Evolutionary conservation across 2,888 invertebrate genomes (phyloP).

Genomic region (Brachylomia viminalis): DNA sequence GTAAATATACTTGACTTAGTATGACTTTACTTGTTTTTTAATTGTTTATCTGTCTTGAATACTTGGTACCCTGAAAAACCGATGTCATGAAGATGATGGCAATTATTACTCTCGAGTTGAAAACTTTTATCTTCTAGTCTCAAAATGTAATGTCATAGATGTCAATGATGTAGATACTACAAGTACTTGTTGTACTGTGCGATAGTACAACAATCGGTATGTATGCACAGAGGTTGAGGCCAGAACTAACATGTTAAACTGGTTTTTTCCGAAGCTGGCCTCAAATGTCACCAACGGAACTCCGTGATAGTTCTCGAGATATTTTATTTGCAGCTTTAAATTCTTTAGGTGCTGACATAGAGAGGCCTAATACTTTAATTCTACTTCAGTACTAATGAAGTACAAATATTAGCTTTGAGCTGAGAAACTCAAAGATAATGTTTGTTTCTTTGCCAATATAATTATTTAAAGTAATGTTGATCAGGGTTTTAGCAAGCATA

Average conservation of each 20-base stretch:
- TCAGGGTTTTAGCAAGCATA: background rate
- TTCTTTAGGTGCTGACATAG: background rate
- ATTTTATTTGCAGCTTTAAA: conserved; percentile 34
- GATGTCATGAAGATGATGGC: background rate
- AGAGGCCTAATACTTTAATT: background rate
- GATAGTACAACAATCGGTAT: conserved; percentile 19
- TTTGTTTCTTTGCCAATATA: conserved; percentile 1
- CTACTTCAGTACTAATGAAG: conserved; percentile 12
- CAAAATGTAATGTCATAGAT: background rate
- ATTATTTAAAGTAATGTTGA: background rate
- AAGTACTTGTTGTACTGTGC: background rate
- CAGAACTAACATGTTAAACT: conserved; percentile 52
- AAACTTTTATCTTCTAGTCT: background rate
- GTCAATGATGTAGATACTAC: background rate
- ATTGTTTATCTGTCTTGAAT: no score
- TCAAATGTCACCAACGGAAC: conserved; percentile 61
- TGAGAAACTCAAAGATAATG: background rate
- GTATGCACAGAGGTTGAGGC: conserved; percentile 47
- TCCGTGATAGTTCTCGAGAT: conserved; percentile 40
- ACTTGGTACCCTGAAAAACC: no score
- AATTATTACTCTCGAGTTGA: background rate
- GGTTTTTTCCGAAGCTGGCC: conserved; percentile 50
- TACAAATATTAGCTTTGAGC: conserved; percentile 20
- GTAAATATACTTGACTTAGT: no score
- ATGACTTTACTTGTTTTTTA: no score